Percentiles rank a stretch among this genome's conserved stretches.
These are phyloP conservation scores for Tenthredo scrophulariae DNA, from an alignment of 2,888 invertebrate species.

Conservation along the genomic window DNA sequence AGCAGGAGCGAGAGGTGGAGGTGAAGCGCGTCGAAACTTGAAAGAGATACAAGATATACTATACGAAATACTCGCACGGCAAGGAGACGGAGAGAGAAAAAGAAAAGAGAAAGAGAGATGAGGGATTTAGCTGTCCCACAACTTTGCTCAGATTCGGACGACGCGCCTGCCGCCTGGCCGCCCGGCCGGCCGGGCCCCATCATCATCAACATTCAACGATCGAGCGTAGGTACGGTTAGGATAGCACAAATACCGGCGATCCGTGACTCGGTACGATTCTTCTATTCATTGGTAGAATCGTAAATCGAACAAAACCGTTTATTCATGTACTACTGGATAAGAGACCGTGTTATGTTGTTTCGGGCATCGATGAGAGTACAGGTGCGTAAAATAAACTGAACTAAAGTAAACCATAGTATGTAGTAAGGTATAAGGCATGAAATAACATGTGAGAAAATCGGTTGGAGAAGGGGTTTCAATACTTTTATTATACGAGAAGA, in stretches of 20 bases:
- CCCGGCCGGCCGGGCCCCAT: not conserved
- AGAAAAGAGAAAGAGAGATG: not conserved
- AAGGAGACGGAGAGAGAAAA: not conserved
- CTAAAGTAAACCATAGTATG: not conserved
- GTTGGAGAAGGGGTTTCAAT: not conserved
- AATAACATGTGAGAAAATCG: not conserved
- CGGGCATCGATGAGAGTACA: not conserved
- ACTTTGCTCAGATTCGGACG: slow-evolving; percentile 23
- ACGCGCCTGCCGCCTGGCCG: slow-evolving; percentile 1
- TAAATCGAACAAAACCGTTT: not conserved
- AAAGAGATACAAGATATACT: not conserved
- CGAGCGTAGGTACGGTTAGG: slow-evolving; percentile 18
- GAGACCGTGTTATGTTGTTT: not conserved
- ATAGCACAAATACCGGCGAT: slow-evolving; percentile 7
- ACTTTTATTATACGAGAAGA: not conserved
- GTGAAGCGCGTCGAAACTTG: not conserved
- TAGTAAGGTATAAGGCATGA: not conserved
- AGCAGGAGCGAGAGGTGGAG: not conserved
- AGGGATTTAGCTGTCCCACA: slow-evolving; percentile 41
- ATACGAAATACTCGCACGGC: not conserved
- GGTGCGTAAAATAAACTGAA: not conserved
- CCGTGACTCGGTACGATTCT: not conserved
- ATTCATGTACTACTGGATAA: not conserved
- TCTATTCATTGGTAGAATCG: not conserved
- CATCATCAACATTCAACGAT: slow-evolving; percentile 30